These are phyloP conservation scores for Drosophila obscura DNA, from an alignment of 1,140 invertebrate genomes.

Conservation along the genomic window DNA sequence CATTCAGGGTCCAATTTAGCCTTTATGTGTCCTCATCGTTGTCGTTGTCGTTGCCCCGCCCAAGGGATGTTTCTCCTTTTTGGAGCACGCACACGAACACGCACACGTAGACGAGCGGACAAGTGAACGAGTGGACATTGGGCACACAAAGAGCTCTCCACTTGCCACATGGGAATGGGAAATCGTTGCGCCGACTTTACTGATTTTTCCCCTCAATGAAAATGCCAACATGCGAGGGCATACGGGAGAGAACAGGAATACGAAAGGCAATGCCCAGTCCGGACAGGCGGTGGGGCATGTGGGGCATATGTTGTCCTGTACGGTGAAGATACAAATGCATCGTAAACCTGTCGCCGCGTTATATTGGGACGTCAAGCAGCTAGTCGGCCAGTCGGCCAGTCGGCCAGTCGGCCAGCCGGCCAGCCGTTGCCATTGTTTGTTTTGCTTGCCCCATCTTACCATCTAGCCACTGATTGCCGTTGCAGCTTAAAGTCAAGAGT, in stretches of 20 bases:
- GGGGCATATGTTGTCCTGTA: not conserved
- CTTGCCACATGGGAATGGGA: slow-evolving; percentile 37
- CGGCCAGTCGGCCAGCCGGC: slow-evolving; percentile 10
- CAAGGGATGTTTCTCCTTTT: slow-evolving; percentile 66
- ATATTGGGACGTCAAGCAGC: slow-evolving; percentile 66
- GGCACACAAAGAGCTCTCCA: slow-evolving; percentile 17
- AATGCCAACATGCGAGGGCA: slow-evolving; percentile 55
- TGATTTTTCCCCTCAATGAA: slow-evolving; percentile 67
- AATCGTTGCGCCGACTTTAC: slow-evolving; percentile 50
- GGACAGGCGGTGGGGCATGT: not conserved
- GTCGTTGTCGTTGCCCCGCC: slow-evolving; percentile 54
- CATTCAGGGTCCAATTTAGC: slow-evolving; percentile 74
- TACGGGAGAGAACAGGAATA: not conserved
- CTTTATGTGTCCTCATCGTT: slow-evolving; percentile 70
- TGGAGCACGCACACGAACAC: slow-evolving; percentile 66
- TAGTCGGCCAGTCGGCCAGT: not conserved
- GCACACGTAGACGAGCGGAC: slow-evolving; percentile 36
- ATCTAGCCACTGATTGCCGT: too few species aligned
- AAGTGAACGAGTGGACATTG: not conserved
- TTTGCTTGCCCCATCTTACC: slow-evolving; percentile 8
- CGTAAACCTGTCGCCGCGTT: slow-evolving; percentile 73
- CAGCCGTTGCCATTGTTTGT: slow-evolving; percentile 49
- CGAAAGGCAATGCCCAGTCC: too few species aligned
- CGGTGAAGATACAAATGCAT: slow-evolving; percentile 57
- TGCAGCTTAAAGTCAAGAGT: not conserved